phyloP scores from a whole-genome alignment of 2,113 vertebrate genomes.

The Rhombomys opimus region DNA sequence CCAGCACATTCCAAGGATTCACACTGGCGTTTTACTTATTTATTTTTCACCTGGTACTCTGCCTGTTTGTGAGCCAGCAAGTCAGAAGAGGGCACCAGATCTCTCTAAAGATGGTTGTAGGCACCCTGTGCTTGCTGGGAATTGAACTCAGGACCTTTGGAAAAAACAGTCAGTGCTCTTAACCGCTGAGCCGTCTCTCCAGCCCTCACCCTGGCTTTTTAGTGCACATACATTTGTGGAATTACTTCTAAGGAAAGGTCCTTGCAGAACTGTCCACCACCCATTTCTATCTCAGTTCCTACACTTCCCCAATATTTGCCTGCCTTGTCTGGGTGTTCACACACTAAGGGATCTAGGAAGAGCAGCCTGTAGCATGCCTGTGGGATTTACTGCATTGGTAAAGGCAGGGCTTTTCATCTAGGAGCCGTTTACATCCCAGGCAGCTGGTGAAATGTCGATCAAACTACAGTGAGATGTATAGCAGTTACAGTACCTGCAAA shows the following conservation, averaged over 20 bases:
- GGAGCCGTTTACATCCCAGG: too few relatives aligned
- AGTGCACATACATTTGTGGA: not conserved
- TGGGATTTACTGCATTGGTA: not conserved
- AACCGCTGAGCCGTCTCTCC: too few relatives aligned
- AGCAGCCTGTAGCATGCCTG: not conserved
- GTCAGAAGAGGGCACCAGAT: too few relatives aligned
- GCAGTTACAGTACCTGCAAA: not conserved
- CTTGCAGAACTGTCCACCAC: not conserved
- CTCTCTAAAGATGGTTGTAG: too few relatives aligned
- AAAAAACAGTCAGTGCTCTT: too few relatives aligned
- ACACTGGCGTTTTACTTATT: not conserved
- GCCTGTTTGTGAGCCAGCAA: too few relatives aligned
- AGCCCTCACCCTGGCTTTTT: too few relatives aligned
- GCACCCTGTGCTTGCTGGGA: too few relatives aligned
- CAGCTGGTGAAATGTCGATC: not conserved
- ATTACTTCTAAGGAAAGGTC: not conserved
- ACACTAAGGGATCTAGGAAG: not conserved
- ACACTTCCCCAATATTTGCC: not conserved
- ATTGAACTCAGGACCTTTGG: too few relatives aligned
- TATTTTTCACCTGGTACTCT: too few relatives aligned
- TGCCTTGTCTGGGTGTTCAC: not conserved
- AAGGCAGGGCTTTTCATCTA: not conserved
- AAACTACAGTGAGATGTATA: not conserved
- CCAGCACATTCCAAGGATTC: constrained; percentile 11
- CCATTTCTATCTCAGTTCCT: accelerated